Evolutionary conservation across 2,113 vertebrate species (phyloP).

Genomic region (Crotalus helleri): DNA sequence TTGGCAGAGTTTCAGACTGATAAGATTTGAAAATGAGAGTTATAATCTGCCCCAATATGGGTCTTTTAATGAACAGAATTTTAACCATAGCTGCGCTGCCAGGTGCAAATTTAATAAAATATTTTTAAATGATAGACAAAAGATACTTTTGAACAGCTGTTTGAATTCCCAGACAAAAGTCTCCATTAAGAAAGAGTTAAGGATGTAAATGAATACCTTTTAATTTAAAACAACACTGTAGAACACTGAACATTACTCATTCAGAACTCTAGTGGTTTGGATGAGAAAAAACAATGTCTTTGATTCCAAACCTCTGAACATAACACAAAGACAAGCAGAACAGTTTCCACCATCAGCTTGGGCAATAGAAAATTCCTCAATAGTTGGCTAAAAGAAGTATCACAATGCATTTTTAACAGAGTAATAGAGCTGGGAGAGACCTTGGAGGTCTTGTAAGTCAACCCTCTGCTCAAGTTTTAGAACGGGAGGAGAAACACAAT

Average conservation of each 20-base stretch:
- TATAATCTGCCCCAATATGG: constrained; percentile 56
- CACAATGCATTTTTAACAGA: background rate
- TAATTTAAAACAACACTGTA: constrained; percentile 57
- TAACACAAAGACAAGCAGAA: background rate
- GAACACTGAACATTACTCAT: constrained; percentile 48
- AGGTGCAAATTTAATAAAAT: constrained; percentile 78
- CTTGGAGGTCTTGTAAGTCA: background rate
- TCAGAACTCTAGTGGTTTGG: constrained; percentile 17
- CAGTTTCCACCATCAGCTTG: background rate
- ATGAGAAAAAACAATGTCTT: constrained; percentile 29
- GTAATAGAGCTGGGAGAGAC: background rate
- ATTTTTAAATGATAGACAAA: constrained; percentile 72
- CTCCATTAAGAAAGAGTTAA: constrained; percentile 62
- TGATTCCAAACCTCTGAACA: constrained; percentile 4
- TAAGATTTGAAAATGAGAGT: constrained; percentile 60
- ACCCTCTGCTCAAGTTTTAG: background rate
- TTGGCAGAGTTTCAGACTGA: constrained; percentile 46
- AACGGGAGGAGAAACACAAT: background rate
- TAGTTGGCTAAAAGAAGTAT: background rate
- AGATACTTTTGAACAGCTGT: constrained; percentile 72
- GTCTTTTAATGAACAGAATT: constrained; percentile 65
- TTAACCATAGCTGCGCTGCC: constrained; percentile 66
- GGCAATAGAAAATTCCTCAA: background rate
- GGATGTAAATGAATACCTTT: constrained; percentile 59
- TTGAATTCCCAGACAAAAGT: constrained; percentile 65